A percentile compares a stretch with the other conserved stretches of the same genome.
Evolutionary conservation across 2,113 vertebrate species (phyloP).

Genomic region (Ranitomeya imitator): DNA sequence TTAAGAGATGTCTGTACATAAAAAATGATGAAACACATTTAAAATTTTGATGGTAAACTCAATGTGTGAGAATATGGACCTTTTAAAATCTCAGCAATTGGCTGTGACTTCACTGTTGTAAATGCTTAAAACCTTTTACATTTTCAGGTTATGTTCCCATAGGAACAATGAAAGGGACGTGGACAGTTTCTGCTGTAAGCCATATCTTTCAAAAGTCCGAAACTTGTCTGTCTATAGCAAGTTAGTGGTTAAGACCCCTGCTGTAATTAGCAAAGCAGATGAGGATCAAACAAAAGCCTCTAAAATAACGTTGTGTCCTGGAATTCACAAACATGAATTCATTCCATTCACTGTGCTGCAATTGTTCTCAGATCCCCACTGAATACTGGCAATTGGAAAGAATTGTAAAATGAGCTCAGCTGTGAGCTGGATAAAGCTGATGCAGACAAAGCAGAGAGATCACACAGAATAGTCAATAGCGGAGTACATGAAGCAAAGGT

Average conservation of each 20-base stretch:
- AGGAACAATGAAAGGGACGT: neutral
- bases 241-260: neutral
- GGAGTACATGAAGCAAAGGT: neutral
- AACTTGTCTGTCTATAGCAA: neutral
- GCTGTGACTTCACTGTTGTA: too few species aligned
- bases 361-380: slow-evolving; percentile 26
- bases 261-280: slow-evolving; percentile 33
- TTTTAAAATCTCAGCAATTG: too few species aligned
- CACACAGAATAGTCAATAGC: neutral
- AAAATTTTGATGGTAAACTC: too few species aligned
- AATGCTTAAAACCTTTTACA: too few species aligned
- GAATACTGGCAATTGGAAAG: neutral
- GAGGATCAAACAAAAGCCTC: slow-evolving; percentile 30
- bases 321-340: slow-evolving; percentile 38
- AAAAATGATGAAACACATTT: too few species aligned
- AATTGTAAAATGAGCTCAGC: neutral
- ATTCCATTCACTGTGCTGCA: slow-evolving; percentile 15
- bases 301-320: slow-evolving; percentile 44
- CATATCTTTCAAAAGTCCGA: too few species aligned
- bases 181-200: neutral
- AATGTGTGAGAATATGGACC: too few species aligned
- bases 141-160: too few species aligned
- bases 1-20: too few species aligned
- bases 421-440: slow-evolving; percentile 6
- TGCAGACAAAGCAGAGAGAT: neutral